Evolutionary conservation across 2,888 invertebrate genomes (phyloP), one percentile per base, ranked within the genome.

Genomic region (Tholera decimalis): DNA sequence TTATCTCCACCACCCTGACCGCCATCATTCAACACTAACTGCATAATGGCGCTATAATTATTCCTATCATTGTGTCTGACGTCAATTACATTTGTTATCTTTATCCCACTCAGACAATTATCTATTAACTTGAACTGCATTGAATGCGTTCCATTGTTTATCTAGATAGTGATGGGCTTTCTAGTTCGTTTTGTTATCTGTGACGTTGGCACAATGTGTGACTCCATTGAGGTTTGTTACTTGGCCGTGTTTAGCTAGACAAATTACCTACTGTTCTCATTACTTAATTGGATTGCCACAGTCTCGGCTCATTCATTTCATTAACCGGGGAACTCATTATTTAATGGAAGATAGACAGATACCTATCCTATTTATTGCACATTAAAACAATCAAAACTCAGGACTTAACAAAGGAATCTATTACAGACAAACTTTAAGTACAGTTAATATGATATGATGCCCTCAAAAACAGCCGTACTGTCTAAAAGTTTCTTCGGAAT

Each of bases 51-150:
- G 5, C 15, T 35, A 35, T 35, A 15, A 35, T 35, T 82, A 83
- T 83, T 75, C 76, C 50, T 39, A 76, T 63, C 63, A 75, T 82
- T 82, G 73, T 64, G 50, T 18, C 20, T 82, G 84, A 86, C 85
- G 83, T 82, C 77, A 80, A 70, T 77, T 49, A 60, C 56, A 58
- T 76, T 58, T 61, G 50, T 73, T 80, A 78, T 74, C 61, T 61
- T 67, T 80, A 80, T 74, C 60, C 64, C 58, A 55, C 37, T 51
- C 39, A 13, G 47, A 58, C 65, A 55, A 64, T 77, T 33, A 35
- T 35, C 35, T 35, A 35, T 35, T 0, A 35, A 35, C 15, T n/a
- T 35, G 35, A 35, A 35, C 35, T 35, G 35, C 35, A 35, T 35
- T 35, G 4, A 15, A 35, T 35, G 15, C 35, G 35, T 35, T 35